Conservation (phyloP, 2,888 invertebrate species). For the Aporophyla lueneburgensis region DNA sequence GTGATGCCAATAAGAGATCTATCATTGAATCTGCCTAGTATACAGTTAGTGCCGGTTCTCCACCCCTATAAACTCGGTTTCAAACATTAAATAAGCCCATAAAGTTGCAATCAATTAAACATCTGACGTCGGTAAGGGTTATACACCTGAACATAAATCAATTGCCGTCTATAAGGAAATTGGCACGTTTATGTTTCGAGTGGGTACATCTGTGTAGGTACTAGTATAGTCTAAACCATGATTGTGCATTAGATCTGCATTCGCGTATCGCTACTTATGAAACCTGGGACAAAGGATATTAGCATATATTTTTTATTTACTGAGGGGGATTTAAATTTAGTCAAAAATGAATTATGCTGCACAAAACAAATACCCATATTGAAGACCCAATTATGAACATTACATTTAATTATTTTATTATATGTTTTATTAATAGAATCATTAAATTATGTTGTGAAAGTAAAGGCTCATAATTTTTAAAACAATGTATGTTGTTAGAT, state of each 20-base stretch:
- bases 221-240: slow-evolving; percentile 29
- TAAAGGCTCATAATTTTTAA: neutral
- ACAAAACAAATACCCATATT: neutral
- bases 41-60: slow-evolving; percentile 65
- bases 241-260: slow-evolving; percentile 40
- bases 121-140: slow-evolving; percentile 65
- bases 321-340: neutral
- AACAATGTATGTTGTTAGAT: neutral
- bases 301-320: neutral
- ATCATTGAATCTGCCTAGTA: slow-evolving; percentile 65
- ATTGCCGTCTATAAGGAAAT: slow-evolving; percentile 75
- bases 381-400: no score
- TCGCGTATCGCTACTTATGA: neutral
- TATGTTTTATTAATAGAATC: neutral
- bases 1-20: slow-evolving; percentile 69
- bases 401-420: neutral
- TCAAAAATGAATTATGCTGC: neutral
- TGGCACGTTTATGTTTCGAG: slow-evolving; percentile 68
- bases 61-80: slow-evolving; percentile 67
- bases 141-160: slow-evolving; percentile 71
- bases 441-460: no score
- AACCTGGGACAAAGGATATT: neutral
- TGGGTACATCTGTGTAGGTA: slow-evolving; percentile 38
- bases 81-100: slow-evolving; percentile 71
- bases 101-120: slow-evolving; percentile 75